Percentiles rank a stretch among this genome's conserved stretches.
Conservation (phyloP, 2,888 invertebrate genomes). For the Oscheius sp. region DNA sequence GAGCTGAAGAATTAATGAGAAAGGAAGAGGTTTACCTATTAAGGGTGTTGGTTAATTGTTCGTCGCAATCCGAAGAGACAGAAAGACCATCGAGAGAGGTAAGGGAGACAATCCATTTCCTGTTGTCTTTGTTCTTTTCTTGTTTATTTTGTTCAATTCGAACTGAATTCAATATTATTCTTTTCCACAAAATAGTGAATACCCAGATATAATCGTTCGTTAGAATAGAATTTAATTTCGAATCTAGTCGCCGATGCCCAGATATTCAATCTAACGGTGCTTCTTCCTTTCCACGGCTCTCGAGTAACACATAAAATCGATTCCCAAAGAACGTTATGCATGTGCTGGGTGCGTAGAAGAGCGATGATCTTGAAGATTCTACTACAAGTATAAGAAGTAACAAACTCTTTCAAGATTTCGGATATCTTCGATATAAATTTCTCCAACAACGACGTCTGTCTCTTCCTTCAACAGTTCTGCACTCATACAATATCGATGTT, state of each 20-base stretch:
- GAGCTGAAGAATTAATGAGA: not conserved
- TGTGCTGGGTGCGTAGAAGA: constrained; percentile 40
- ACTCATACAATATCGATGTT: constrained; percentile 38
- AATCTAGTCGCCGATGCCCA: constrained; percentile 23
- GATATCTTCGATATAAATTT: constrained; percentile 42
- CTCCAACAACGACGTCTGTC: constrained; percentile 39
- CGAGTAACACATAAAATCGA: constrained; percentile 44
- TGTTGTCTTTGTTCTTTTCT: constrained; percentile 1
- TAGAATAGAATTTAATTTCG: constrained; percentile 33
- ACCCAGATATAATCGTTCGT: constrained; percentile 28
- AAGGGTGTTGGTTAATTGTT: constrained; percentile 33
- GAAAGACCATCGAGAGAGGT: constrained; percentile 25
- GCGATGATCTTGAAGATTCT: constrained; percentile 11
- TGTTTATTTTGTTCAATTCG: constrained; percentile 30
- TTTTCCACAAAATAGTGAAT: not conserved
- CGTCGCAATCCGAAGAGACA: constrained; percentile 29
- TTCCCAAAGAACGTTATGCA: constrained; percentile 46
- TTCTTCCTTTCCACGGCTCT: constrained; percentile 13
- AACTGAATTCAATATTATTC: constrained; percentile 27
- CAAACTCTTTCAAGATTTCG: constrained; percentile 33
- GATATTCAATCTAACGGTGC: constrained; percentile 17
- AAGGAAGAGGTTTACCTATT: constrained; percentile 25
- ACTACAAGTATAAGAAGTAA: not conserved
- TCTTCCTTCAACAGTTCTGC: constrained; percentile 34
- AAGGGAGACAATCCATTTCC: constrained; percentile 30